Conservation (phyloP, 1,140 invertebrate species). For the Glomeris maerens region DNA sequence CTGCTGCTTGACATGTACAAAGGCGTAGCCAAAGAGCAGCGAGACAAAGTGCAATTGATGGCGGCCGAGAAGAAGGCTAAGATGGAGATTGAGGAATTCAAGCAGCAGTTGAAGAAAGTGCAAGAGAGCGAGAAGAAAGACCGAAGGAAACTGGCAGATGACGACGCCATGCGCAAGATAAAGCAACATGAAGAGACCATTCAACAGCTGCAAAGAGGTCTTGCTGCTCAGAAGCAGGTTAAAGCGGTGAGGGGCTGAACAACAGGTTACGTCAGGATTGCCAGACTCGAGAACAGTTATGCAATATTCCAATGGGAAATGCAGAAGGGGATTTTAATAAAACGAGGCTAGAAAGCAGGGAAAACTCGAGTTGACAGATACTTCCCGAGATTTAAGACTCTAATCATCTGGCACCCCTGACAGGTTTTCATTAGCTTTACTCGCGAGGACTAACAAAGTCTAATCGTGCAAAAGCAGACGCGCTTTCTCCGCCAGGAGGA, state of each 20-base stretch:
- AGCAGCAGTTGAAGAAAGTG: slow-evolving; percentile 33
- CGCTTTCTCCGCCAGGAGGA: slow-evolving; percentile 53
- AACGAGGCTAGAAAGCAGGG: too few species aligned
- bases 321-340: too few species aligned
- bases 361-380: too few species aligned
- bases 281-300: too few species aligned
- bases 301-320: too few species aligned
- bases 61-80: slow-evolving; percentile 80
- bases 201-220: slow-evolving; percentile 36
- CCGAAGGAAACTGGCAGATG: slow-evolving; percentile 79
- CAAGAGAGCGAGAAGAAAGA: slow-evolving; percentile 85
- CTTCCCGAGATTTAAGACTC: too few species aligned
- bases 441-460: background rate
- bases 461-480: background rate
- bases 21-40: slow-evolving; percentile 84
- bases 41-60: slow-evolving; percentile 93
- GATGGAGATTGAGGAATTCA: slow-evolving; percentile 76
- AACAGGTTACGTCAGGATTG: too few species aligned
- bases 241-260: slow-evolving; percentile 9
- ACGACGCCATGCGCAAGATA: slow-evolving; percentile 86
- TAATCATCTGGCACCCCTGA: too few species aligned
- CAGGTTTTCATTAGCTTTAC: background rate
- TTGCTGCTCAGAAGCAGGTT: slow-evolving; percentile 59
- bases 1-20: slow-evolving; percentile 93
- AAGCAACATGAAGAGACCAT: slow-evolving; percentile 83